A percentile compares a stretch with the other conserved stretches of the same genome.
Conservation (phyloP, 2,888 invertebrate species). For the Drosophila diplacantha region DNA sequence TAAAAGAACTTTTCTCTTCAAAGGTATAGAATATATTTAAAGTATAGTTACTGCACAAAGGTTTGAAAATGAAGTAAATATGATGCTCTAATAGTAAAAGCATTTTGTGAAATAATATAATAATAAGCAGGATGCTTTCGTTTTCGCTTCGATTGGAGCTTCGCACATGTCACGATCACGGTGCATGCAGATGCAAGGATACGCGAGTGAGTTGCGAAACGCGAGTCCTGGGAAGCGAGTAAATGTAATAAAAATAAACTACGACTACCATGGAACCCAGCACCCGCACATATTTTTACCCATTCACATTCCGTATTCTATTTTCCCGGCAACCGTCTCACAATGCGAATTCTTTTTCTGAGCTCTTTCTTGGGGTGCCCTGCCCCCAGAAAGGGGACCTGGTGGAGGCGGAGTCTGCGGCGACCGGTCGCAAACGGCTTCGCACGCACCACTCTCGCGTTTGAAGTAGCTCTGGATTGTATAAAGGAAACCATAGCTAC, state of each 20-base stretch:
- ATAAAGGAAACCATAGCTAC: slow-evolving; percentile 72
- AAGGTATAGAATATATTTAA: background rate
- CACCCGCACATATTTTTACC: slow-evolving; percentile 2
- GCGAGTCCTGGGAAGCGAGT: slow-evolving; percentile 31
- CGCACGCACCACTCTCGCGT: slow-evolving; percentile 51
- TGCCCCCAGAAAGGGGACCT: background rate
- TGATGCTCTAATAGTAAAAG: too few relatives aligned
- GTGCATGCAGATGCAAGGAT: slow-evolving; percentile 61
- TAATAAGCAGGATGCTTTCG: background rate
- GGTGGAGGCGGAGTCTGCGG: slow-evolving; percentile 18
- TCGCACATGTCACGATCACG: slow-evolving; percentile 58
- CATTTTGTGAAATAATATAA: background rate
- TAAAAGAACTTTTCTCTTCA: too few relatives aligned
- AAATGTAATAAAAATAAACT: slow-evolving; percentile 70
- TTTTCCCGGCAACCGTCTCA: slow-evolving; percentile 10
- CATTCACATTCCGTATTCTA: background rate
- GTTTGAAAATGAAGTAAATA: background rate
- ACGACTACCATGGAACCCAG: slow-evolving; percentile 49
- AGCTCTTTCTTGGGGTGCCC: slow-evolving; percentile 47
- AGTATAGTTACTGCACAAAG: background rate
- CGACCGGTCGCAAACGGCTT: slow-evolving; percentile 35
- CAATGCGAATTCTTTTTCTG: slow-evolving; percentile 57
- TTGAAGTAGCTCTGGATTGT: slow-evolving; percentile 69
- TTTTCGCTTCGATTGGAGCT: slow-evolving; percentile 13
- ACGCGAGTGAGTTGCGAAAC: slow-evolving; percentile 14